These are phyloP conservation scores for Lissocephala sabroskyi DNA, from an alignment of 2,888 invertebrate species.

Conservation along the genomic window DNA sequence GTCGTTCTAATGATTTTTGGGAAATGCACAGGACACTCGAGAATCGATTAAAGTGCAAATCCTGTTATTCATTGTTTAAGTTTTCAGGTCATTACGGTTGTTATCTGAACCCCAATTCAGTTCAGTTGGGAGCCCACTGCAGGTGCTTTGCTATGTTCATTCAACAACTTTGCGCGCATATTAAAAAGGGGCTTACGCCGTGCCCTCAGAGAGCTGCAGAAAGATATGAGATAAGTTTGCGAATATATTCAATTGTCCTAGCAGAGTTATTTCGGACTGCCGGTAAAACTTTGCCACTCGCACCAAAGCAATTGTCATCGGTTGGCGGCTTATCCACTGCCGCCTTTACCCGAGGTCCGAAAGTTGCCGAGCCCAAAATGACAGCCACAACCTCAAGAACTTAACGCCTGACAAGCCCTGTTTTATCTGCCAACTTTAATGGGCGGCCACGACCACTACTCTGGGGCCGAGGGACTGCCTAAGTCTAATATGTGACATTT, in stretches of 20 bases:
- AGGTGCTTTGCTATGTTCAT: no score
- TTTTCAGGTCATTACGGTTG: no score
- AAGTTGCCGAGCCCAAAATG: constrained; percentile 3
- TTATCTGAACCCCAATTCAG: no score
- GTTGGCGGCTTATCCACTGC: not conserved
- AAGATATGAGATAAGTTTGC: constrained; percentile 50
- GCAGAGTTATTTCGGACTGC: constrained; percentile 14
- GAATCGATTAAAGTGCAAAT: no score
- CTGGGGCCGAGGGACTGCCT: no score
- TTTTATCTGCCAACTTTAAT: constrained; percentile 1
- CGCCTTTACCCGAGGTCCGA: constrained; percentile 17
- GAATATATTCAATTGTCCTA: constrained; percentile 50
- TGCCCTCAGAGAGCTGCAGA: constrained; percentile 7
- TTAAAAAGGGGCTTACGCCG: constrained; percentile 42
- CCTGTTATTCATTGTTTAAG: no score
- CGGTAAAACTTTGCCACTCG: constrained; percentile 11
- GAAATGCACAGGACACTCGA: no score
- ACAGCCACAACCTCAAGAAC: not conserved
- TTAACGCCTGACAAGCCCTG: constrained; percentile 2
- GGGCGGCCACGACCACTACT: no score
- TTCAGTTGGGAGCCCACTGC: no score
- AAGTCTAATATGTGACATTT: no score
- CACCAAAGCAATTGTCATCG: constrained; percentile 33
- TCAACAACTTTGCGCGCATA: constrained; percentile 49
- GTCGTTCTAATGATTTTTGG: no score